Percentiles rank a stretch among this genome's conserved stretches.
Conservation (phyloP, 2,888 invertebrate species). For the Limnephilus marmoratus region DNA sequence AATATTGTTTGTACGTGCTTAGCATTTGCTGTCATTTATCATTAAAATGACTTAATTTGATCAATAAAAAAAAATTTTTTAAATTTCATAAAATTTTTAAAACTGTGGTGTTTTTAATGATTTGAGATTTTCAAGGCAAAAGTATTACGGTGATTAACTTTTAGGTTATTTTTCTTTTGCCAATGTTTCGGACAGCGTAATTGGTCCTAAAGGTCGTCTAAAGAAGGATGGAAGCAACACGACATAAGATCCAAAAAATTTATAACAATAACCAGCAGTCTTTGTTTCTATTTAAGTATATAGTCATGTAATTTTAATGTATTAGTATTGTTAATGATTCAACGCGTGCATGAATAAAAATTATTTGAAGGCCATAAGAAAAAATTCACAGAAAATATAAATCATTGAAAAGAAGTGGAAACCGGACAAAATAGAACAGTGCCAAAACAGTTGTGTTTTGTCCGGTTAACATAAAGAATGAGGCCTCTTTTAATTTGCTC, state of each 20-base stretch:
- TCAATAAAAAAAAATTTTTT: no score
- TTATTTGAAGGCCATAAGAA: background rate
- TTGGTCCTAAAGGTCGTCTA: background rate
- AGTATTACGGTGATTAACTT: no score
- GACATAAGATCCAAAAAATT: no score
- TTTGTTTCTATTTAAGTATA: background rate
- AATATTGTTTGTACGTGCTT: background rate
- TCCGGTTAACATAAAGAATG: background rate
- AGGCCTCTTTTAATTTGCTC: no score
- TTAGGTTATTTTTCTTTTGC: no score
- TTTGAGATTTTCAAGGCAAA: no score
- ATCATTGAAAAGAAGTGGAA: background rate
- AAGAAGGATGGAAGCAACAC: background rate
- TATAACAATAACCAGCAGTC: background rate
- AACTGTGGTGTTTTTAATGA: background rate
- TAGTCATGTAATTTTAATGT: background rate
- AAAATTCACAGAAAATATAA: background rate
- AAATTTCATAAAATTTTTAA: no score
- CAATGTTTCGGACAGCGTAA: no score
- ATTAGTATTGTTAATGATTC: background rate
- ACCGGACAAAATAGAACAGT: no score
- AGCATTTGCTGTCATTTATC: no score
- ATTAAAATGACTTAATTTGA: no score
- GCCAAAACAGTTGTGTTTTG: no score
- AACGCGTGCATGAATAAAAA: background rate